A percentile compares a stretch with the other conserved stretches of the same genome.
Evolutionary conservation across 2,797 vertebrate genomes (phyloP).

Genomic region (Prionace glauca): DNA sequence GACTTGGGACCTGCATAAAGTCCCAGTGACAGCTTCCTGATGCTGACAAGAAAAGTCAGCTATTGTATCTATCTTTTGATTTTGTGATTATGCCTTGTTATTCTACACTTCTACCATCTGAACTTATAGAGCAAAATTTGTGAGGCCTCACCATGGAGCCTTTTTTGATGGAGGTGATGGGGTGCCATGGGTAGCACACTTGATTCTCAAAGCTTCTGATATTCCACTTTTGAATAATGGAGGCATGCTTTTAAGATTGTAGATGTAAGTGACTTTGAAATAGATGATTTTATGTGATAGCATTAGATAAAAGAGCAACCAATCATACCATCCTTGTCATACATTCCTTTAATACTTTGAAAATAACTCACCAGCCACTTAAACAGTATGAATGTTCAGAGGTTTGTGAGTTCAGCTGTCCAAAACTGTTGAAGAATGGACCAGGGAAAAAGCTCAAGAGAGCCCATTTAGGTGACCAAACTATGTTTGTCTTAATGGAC

Average conservation of each 20-base stretch:
- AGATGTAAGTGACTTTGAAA: neutral
- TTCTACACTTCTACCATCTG: neutral
- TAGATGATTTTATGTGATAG: neutral
- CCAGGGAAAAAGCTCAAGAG: neutral
- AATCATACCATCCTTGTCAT: neutral
- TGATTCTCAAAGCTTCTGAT: neutral
- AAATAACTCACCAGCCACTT: neutral
- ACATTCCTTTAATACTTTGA: neutral
- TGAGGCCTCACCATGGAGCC: neutral
- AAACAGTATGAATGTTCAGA: neutral
- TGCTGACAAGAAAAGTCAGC: too few species aligned
- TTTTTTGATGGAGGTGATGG: neutral
- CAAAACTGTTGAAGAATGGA: neutral
- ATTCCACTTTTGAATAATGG: neutral
- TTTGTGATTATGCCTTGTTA: neutral
- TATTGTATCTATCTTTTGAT: neutral
- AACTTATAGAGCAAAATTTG: neutral
- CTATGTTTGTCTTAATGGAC: too few species aligned
- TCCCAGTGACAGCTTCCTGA: too few species aligned
- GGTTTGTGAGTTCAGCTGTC: neutral
- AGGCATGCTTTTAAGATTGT: neutral
- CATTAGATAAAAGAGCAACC: neutral
- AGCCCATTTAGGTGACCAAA: neutral
- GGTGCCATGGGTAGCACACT: neutral
- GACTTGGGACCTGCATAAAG: too few species aligned